Percentiles rank a stretch among this genome's conserved stretches.
phyloP scores from a whole-genome alignment of 2,888 invertebrate species.

The Callyntrura sp. region DNA sequence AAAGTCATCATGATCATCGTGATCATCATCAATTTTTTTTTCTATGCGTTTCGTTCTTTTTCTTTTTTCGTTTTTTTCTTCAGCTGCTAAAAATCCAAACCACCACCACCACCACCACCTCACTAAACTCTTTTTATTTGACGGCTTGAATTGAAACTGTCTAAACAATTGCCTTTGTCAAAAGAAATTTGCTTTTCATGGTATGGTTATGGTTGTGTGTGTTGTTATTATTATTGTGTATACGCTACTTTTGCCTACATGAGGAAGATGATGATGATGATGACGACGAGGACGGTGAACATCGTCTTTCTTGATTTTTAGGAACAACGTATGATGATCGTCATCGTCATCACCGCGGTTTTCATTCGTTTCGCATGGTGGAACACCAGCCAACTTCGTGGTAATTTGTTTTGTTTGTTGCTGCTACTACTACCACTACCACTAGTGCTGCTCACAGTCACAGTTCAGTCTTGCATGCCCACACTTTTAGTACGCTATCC shows the following conservation, averaged over 20 bases:
- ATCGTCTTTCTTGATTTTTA: slow-evolving; percentile 38
- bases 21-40: slow-evolving; percentile 8
- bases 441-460: not conserved
- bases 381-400: not conserved
- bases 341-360: slow-evolving; percentile 37
- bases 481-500: not conserved
- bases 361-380: slow-evolving; percentile 67
- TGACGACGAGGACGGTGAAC: no score
- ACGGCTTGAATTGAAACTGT: slow-evolving; percentile 52
- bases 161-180: slow-evolving; percentile 57
- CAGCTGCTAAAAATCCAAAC: slow-evolving; percentile 15
- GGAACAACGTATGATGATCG: slow-evolving; percentile 44
- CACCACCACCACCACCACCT: slow-evolving; percentile 7
- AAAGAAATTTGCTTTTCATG: slow-evolving; percentile 54
- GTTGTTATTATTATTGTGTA: not conserved
- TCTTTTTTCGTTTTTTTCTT: not conserved
- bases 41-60: not conserved
- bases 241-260: not conserved
- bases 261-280: no score
- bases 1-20: slow-evolving; percentile 45
- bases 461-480: not conserved
- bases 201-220: slow-evolving; percentile 50
- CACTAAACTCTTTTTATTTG: slow-evolving; percentile 51
- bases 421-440: not conserved
- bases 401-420: not conserved